These are phyloP conservation scores for Halcyon chelicuti DNA, from an alignment of 2,797 vertebrate species.

Conservation along the genomic window DNA sequence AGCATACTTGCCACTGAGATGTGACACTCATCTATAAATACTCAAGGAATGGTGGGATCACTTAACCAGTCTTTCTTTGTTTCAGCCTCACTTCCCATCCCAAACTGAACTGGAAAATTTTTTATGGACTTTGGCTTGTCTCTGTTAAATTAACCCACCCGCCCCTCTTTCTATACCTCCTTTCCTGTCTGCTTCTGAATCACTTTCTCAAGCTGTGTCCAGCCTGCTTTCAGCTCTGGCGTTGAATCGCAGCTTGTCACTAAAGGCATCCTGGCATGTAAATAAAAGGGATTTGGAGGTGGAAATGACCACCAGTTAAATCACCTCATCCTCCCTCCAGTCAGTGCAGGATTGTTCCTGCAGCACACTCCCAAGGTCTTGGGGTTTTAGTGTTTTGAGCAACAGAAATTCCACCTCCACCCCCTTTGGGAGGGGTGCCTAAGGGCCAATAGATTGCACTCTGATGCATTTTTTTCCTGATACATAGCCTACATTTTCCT, in stretches of 20 bases:
- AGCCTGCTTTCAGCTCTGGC: conserved; percentile 41
- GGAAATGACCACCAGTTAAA: conserved; percentile 62
- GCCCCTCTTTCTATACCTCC: conserved; percentile 38
- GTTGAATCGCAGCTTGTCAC: not conserved
- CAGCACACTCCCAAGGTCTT: not conserved
- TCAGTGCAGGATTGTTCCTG: not conserved
- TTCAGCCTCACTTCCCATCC: conserved; percentile 42
- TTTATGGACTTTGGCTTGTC: conserved; percentile 49
- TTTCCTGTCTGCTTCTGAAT: conserved; percentile 58
- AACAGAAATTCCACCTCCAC: conserved; percentile 49
- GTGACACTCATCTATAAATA: conserved; percentile 35
- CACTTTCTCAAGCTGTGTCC: not conserved
- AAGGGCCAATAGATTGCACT: conserved; percentile 13
- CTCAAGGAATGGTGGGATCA: conserved; percentile 18
- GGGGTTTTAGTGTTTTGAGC: conserved; percentile 21
- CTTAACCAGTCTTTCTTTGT: conserved; percentile 16
- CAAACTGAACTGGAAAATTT: conserved; percentile 39
- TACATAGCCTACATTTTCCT: conserved; percentile 56
- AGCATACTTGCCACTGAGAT: not conserved
- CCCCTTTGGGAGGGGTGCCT: conserved; percentile 4
- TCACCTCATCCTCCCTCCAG: conserved; percentile 27
- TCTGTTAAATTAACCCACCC: conserved; percentile 15
- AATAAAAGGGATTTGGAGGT: conserved; percentile 42
- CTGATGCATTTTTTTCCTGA: conserved; percentile 54
- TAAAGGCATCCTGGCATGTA: conserved; percentile 35